A percentile compares a stretch with the other conserved stretches of the same genome.
phyloP scores from a whole-genome alignment of 2,888 invertebrate genomes.

The Drosophila lacicola region DNA sequence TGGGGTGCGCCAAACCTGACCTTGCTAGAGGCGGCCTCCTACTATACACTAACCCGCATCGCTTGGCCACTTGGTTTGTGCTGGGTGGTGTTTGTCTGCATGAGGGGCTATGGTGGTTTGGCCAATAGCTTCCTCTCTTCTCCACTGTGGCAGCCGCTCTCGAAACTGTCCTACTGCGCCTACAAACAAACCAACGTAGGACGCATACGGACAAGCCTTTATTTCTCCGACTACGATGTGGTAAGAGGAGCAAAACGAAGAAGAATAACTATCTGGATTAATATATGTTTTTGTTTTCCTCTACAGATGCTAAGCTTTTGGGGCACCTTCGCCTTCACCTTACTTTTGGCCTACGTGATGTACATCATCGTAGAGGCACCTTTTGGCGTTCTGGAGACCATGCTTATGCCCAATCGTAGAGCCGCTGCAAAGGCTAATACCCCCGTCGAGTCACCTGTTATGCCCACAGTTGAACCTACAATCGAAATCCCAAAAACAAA shows the following conservation, averaged over 20 bases:
- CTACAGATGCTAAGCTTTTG: slow-evolving; percentile 2
- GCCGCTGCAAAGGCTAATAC: not conserved
- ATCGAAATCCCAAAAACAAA: not conserved
- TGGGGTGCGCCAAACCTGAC: slow-evolving; percentile 42
- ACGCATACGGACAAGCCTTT: not conserved
- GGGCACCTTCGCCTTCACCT: slow-evolving; percentile 1
- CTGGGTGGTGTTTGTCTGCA: slow-evolving; percentile 75
- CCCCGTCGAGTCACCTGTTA: not conserved
- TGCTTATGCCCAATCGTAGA: slow-evolving; percentile 2
- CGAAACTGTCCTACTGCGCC: slow-evolving; percentile 36
- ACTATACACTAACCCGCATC: slow-evolving; percentile 72
- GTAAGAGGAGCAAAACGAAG: not conserved
- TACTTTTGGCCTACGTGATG: slow-evolving; percentile 5
- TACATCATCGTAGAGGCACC: slow-evolving; percentile 3
- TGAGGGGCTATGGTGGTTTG: slow-evolving; percentile 73
- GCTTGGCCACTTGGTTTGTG: slow-evolving; percentile 77
- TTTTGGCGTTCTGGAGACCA: not conserved
- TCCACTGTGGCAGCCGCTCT: slow-evolving; percentile 74
- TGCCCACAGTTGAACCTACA: not conserved
- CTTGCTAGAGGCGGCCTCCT: slow-evolving; percentile 65
- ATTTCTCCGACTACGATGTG: slow-evolving; percentile 6
- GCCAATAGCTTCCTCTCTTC: slow-evolving; percentile 73
- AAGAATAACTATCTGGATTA: not conserved
- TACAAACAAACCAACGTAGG: slow-evolving; percentile 48
- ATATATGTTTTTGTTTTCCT: not conserved